Evolutionary conservation across 2,113 vertebrate genomes (phyloP).

Genomic region (Perca flavescens): DNA sequence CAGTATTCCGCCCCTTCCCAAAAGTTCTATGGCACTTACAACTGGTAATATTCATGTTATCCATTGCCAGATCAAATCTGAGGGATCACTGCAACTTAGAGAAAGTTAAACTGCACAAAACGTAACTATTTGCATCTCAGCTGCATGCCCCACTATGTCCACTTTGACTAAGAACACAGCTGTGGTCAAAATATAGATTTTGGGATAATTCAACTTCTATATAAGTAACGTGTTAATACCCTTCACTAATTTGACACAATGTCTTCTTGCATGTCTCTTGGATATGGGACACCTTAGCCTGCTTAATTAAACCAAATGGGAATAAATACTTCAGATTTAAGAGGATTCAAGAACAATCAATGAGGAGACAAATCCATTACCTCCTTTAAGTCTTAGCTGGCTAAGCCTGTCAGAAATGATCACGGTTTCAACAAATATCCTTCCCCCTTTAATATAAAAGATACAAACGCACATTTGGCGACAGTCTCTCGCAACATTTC

Average conservation of each 20-base stretch:
- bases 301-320: background rate
- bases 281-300: constrained; percentile 16
- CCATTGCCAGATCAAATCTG: background rate
- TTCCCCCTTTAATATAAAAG: constrained; percentile 51
- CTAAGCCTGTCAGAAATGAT: constrained; percentile 18
- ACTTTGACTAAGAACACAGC: background rate
- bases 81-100: background rate
- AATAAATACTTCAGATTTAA: constrained; percentile 27
- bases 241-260: background rate
- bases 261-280: background rate
- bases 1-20: too few relatives aligned
- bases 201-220: background rate
- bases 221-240: background rate
- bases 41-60: background rate
- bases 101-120: background rate
- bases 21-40: background rate
- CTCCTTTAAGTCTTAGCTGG: constrained; percentile 2
- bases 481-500: constrained; percentile 1
- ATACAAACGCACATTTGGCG: constrained; percentile 25
- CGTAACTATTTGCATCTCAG: background rate
- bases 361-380: background rate
- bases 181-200: background rate
- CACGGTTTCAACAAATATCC: constrained; percentile 9
- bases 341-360: constrained; percentile 23
- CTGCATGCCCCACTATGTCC: background rate